Percentiles rank a stretch among this genome's conserved stretches.
phyloP scores from a whole-genome alignment of 2,797 vertebrate species.

The Enteromius viviparus region DNA sequence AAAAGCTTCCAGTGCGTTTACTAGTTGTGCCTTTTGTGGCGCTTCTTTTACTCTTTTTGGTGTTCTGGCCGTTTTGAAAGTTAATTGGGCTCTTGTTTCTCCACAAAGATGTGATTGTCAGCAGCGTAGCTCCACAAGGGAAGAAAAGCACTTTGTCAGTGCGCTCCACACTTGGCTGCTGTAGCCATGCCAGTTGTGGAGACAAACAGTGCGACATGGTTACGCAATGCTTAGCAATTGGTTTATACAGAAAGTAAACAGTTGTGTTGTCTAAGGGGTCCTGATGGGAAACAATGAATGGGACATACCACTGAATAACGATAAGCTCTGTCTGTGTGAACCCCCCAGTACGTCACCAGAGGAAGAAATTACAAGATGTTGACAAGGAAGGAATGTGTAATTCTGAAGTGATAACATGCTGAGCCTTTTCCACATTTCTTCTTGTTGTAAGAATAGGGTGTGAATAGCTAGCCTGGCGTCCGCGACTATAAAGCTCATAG shows the following conservation, averaged over 20 bases:
- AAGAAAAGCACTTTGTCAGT: conserved; percentile 54
- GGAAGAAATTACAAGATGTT: neutral
- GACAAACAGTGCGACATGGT: conserved; percentile 40
- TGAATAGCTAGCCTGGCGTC: neutral
- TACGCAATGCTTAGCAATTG: conserved; percentile 50
- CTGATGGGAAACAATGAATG: conserved; percentile 8
- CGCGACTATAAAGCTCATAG: too few species aligned
- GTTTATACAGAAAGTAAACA: conserved; percentile 42
- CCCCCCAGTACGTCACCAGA: neutral
- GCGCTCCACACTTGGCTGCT: conserved; percentile 18
- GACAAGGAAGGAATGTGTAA: neutral
- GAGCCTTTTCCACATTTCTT: neutral
- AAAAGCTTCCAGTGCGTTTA: neutral
- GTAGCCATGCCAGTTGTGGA: conserved; percentile 4
- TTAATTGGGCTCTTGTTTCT: conserved; percentile 53
- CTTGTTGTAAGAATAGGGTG: conserved; percentile 6
- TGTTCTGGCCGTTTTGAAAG: conserved; percentile 18
- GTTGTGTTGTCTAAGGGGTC: conserved; percentile 12
- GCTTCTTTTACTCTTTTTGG: conserved; percentile 11
- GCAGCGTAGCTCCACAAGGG: neutral
- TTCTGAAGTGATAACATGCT: neutral
- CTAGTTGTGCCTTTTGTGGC: neutral
- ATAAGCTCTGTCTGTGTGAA: neutral
- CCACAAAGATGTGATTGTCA: conserved; percentile 58
- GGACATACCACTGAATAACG: conserved; percentile 2